Evolutionary conservation across 2,797 vertebrate genomes (phyloP).

Genomic region (Bryconaethiops microstoma): DNA sequence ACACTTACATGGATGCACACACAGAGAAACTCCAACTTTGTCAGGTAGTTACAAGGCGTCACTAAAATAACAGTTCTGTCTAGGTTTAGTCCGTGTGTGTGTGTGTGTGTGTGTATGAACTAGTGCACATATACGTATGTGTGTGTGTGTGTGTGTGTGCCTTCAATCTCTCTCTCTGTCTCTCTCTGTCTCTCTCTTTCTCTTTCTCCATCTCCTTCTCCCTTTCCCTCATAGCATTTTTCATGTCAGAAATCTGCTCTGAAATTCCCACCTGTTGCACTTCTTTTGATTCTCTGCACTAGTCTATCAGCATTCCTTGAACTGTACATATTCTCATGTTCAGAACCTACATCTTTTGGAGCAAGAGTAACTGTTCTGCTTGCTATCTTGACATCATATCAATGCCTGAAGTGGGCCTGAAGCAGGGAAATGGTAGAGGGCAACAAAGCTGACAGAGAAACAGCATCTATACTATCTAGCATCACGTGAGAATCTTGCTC

Average conservation of each 20-base stretch:
- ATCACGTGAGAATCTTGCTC: not conserved
- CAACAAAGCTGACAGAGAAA: not conserved
- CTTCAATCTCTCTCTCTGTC: not conserved
- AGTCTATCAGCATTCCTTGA: not conserved
- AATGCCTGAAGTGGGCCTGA: not conserved
- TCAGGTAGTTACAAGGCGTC: slow-evolving; percentile 15
- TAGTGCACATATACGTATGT: no score
- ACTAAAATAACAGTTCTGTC: not conserved
- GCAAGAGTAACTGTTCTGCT: not conserved
- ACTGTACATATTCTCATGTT: slow-evolving; percentile 6
- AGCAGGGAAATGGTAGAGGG: not conserved
- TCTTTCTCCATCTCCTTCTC: not conserved
- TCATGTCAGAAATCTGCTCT: slow-evolving; percentile 13
- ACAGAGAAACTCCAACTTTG: slow-evolving; percentile 1
- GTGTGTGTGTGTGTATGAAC: no score
- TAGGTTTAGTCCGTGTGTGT: not conserved
- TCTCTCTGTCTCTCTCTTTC: not conserved
- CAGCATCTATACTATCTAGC: no score
- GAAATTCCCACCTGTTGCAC: slow-evolving; percentile 9
- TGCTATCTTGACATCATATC: not conserved
- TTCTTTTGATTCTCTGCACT: not conserved
- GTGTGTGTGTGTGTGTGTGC: not conserved
- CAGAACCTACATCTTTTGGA: not conserved
- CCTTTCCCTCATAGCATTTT: not conserved
- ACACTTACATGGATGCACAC: not conserved